These are phyloP conservation scores for Dasypogon diadema DNA, from an alignment of 2,888 invertebrate genomes.

Conservation along the genomic window DNA sequence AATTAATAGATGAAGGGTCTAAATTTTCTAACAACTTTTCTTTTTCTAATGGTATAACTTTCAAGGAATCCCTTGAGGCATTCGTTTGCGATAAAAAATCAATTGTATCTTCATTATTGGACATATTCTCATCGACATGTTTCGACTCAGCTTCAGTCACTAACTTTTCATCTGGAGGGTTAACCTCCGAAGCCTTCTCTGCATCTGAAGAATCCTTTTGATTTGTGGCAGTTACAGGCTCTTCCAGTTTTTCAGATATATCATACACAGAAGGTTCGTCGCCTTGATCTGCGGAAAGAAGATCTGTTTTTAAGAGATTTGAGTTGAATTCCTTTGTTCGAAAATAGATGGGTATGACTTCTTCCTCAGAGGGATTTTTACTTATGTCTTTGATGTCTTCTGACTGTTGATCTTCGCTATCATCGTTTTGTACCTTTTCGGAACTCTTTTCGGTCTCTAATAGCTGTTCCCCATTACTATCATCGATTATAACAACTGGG, in stretches of 20 bases:
- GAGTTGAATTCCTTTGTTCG: slow-evolving; percentile 56
- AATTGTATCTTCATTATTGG: not conserved
- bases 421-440: not conserved
- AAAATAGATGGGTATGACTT: slow-evolving; percentile 63
- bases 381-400: too few relatives aligned
- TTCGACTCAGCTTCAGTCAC: not conserved
- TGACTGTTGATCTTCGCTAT: not conserved
- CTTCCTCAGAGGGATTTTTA: slow-evolving; percentile 39
- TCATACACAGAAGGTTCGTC: slow-evolving; percentile 69
- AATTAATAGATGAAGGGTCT: not conserved
- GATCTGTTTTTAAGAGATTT: slow-evolving; percentile 58
- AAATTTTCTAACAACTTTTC: not conserved
- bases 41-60: not conserved
- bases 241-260: slow-evolving; percentile 58
- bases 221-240: not conserved
- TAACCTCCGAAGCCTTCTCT: not conserved
- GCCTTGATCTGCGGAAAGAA: slow-evolving; percentile 66
- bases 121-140: not conserved
- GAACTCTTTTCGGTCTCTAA: not conserved
- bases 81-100: slow-evolving; percentile 17
- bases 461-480: not conserved
- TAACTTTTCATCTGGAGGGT: not conserved
- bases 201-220: not conserved
- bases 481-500: slow-evolving; percentile 11
- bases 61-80: slow-evolving; percentile 4